Evolutionary conservation across 2,113 vertebrate species (phyloP).

Genomic region (Clarias batrachus): DNA sequence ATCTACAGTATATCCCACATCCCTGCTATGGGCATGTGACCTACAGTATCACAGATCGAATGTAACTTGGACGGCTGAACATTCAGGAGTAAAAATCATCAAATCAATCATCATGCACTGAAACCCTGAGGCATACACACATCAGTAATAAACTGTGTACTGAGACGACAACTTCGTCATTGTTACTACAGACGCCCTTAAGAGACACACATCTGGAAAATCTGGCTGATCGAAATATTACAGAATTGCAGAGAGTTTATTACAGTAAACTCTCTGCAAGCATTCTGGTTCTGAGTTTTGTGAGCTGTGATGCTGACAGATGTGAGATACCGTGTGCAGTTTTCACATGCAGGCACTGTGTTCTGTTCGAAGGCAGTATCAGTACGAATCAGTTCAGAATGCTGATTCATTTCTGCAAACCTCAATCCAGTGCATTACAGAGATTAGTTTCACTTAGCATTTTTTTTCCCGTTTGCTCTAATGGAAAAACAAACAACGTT

Average conservation of each 20-base stretch:
- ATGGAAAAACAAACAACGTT: neutral
- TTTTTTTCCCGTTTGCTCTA: neutral
- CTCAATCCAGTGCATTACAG: neutral
- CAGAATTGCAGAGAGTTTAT: too few species aligned
- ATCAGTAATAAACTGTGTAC: neutral
- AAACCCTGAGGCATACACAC: neutral
- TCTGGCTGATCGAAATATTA: neutral
- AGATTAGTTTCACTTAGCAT: neutral
- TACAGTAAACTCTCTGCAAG: neutral
- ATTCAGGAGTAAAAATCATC: neutral
- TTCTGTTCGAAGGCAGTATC: neutral
- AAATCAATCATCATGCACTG: neutral
- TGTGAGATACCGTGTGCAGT: neutral
- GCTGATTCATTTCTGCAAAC: neutral
- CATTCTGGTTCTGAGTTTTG: too few species aligned
- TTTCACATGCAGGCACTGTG: neutral
- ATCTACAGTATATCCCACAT: neutral
- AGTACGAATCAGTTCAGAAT: neutral
- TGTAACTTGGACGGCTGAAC: neutral
- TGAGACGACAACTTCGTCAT: neutral
- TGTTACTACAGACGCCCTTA: neutral
- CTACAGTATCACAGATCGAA: neutral
- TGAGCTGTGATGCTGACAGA: neutral
- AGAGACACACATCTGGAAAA: neutral
- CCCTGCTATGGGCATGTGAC: neutral